Conservation (phyloP, 2,113 vertebrate genomes). For the Tinamus guttatus region DNA sequence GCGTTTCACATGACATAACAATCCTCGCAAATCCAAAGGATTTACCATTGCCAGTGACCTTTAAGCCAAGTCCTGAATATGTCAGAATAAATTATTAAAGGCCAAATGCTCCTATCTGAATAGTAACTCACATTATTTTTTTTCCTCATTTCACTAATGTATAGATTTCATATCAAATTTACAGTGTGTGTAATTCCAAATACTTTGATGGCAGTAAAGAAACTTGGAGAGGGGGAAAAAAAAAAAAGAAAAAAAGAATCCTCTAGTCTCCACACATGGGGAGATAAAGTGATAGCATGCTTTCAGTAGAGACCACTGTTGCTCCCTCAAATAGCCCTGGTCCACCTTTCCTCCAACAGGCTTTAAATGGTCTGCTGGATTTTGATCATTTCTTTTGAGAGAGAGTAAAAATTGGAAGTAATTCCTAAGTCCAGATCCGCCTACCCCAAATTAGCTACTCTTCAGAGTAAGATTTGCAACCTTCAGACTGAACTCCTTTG, state of each 20-base stretch:
- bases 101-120: not conserved
- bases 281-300: not conserved
- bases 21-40: not conserved
- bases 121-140: not conserved
- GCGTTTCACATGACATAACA: not conserved
- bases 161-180: not conserved
- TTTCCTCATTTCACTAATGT: not conserved
- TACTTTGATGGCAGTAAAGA: not conserved
- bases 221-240: not conserved
- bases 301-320: not conserved
- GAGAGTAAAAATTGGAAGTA: slow-evolving; percentile 1
- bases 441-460: not conserved
- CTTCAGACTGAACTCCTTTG: not conserved
- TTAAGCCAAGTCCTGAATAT: slow-evolving; percentile 21
- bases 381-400: not conserved
- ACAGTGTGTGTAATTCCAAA: not conserved
- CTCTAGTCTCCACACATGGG: accelerated
- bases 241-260: not conserved
- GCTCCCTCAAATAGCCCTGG: not conserved
- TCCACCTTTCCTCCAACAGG: not conserved
- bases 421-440: not conserved
- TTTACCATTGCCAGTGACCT: not conserved
- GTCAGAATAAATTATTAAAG: slow-evolving; percentile 45
- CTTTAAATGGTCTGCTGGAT: not conserved
- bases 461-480: not conserved